phyloP scores from a whole-genome alignment of 2,113 vertebrate genomes.

The Hucho hucho region DNA sequence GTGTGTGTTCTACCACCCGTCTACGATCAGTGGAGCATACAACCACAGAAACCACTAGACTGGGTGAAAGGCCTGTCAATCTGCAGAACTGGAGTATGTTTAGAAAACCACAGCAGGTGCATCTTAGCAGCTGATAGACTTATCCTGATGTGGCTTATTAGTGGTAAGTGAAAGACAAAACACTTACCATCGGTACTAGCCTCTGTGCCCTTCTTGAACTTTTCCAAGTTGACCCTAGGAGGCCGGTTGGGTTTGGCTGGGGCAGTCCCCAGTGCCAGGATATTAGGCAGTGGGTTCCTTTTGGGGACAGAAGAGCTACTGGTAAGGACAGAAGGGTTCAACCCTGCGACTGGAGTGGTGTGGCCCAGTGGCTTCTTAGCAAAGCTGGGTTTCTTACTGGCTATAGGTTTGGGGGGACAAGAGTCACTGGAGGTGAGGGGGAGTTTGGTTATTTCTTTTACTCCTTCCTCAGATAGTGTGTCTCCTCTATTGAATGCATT shows the following conservation, averaged over 20 bases:
- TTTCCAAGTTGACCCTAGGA: constrained; percentile 76
- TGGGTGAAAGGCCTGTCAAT: background rate
- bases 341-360: constrained; percentile 50
- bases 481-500: constrained; percentile 54
- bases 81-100: background rate
- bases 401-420: constrained; percentile 12
- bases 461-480: constrained; percentile 42
- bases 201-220: constrained; percentile 58
- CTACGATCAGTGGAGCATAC: background rate
- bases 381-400: constrained; percentile 50
- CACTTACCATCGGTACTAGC: constrained; percentile 54
- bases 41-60: constrained; percentile 10
- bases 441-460: constrained; percentile 34
- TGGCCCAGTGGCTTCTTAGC: constrained; percentile 28
- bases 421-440: constrained; percentile 44
- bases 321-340: constrained; percentile 59
- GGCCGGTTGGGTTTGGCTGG: constrained; percentile 65
- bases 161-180: background rate
- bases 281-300: constrained; percentile 30
- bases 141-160: no score
- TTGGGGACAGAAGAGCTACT: constrained; percentile 77
- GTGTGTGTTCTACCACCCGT: no score
- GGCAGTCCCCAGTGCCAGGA: no score
- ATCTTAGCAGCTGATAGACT: no score
- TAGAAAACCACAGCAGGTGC: background rate